Percentiles rank a stretch among this genome's conserved stretches.
Evolutionary conservation across 2,797 vertebrate genomes (phyloP).

Genomic region (Peromyscus eremicus): DNA sequence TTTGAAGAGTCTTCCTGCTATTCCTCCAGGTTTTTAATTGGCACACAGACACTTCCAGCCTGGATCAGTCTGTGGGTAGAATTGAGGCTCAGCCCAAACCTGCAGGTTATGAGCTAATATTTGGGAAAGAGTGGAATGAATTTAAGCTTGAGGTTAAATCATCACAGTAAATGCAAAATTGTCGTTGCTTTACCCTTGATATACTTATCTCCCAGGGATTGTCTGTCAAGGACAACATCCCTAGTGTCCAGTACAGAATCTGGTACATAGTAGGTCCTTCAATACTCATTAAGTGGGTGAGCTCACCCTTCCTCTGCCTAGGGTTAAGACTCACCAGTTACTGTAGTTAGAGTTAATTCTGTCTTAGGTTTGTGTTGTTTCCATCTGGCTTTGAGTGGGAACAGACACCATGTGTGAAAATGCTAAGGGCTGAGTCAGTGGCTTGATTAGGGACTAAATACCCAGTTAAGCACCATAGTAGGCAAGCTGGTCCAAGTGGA

Average conservation of each 20-base stretch:
- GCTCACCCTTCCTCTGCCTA: neutral
- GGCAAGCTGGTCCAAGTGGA: neutral
- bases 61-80: neutral
- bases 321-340: neutral
- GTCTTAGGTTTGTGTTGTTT: neutral
- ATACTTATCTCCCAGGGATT: neutral
- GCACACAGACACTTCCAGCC: neutral
- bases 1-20: slow-evolving; percentile 49
- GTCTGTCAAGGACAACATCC: neutral
- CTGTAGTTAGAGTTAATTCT: neutral
- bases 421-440: neutral
- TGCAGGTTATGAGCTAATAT: neutral
- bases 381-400: neutral
- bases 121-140: neutral
- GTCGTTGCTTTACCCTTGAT: neutral
- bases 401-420: neutral
- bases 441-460: neutral
- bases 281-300: neutral
- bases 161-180: slow-evolving; percentile 7
- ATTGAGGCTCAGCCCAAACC: neutral
- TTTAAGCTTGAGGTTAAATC: slow-evolving; percentile 34
- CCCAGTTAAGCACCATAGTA: neutral
- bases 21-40: slow-evolving; percentile 19
- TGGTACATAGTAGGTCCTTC: neutral
- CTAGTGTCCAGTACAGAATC: neutral